A percentile compares a stretch with the other conserved stretches of the same genome.
These are phyloP conservation scores for Sitobion miscanthi DNA, from an alignment of 1,140 invertebrate species.

Conservation along the genomic window DNA sequence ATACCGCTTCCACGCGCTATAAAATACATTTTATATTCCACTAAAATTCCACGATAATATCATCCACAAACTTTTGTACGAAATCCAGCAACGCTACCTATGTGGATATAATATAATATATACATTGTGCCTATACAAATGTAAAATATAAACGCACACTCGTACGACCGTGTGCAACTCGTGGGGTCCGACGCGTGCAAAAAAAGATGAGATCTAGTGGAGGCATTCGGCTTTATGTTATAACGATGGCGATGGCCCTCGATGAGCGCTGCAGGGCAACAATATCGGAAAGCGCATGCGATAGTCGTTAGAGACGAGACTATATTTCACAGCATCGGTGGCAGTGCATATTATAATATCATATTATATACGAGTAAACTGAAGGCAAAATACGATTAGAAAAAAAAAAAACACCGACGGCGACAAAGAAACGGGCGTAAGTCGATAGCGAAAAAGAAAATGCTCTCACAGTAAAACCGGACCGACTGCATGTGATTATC, in stretches of 20 bases:
- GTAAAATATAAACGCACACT: neutral
- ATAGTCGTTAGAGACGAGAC: neutral
- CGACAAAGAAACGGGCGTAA: neutral
- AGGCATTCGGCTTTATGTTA: too few relatives aligned
- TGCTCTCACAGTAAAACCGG: neutral
- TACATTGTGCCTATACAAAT: too few relatives aligned
- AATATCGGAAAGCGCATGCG: too few relatives aligned
- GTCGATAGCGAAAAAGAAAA: neutral
- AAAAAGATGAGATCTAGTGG: too few relatives aligned
- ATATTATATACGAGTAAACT: neutral
- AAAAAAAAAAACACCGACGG: too few relatives aligned
- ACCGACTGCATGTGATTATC: neutral
- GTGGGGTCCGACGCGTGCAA: neutral
- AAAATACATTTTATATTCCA: neutral
- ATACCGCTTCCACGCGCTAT: rapidly evolving
- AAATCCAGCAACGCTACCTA: neutral
- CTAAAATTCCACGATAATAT: neutral
- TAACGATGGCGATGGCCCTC: too few relatives aligned
- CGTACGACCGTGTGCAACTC: neutral
- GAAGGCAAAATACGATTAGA: neutral
- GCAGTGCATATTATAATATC: neutral
- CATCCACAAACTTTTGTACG: too few relatives aligned
- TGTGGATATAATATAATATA: neutral
- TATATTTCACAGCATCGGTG: neutral
- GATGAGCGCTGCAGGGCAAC: too few relatives aligned